Base-by-base conservation (phyloP, 2,113 vertebrate species). In the Solea solea region DNA sequence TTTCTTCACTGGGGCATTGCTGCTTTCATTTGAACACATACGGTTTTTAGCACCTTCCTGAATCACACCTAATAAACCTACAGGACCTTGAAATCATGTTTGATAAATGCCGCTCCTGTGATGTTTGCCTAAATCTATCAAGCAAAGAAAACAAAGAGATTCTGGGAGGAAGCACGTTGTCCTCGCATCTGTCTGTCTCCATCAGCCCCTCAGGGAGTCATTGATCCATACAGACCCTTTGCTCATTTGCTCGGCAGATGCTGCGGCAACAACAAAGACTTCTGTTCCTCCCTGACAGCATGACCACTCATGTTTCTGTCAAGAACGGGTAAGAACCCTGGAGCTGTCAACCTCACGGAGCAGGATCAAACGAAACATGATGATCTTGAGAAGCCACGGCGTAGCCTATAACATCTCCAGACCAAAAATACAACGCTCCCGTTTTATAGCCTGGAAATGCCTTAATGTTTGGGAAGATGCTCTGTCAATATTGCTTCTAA, bases 161-260 rank as follows among this genome's bases (percentile, higher is more conserved):
- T 25, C 9, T 25, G 13, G 60, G n/a, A 49, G 39, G 53, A 78
- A 72, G 60, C 3, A 9, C 1, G 15, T 58, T 74, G 44, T 34
- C 76, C 41, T 82, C 44, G 51, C 12, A 56, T 81, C 81, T 69
- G 45, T 75, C 75, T 76, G 76, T 81, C 82, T 80, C 9, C 4
- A 13, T 48, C 57, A 64, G 80, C 64, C 66, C 14, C 85, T 86
- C 61, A 74, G 69, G 69, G 76, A 87, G 65, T 54, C 83, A 83
- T 73, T 87, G 90, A 90, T 91, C 86, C 85, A 64, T 80, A 55
- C 78, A 77, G 75, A 80, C 76, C 83, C 69, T 77, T 81, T 77
- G 79, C 78, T 81, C 82, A 66, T 61, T 74, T 72, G 74, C 74
- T 58, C 27, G 16, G 41, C 76, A 84, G 88, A 85, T 10, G 55